These are phyloP conservation scores for Ypsolopha sequella DNA, from an alignment of 2,888 invertebrate genomes.

Conservation along the genomic window DNA sequence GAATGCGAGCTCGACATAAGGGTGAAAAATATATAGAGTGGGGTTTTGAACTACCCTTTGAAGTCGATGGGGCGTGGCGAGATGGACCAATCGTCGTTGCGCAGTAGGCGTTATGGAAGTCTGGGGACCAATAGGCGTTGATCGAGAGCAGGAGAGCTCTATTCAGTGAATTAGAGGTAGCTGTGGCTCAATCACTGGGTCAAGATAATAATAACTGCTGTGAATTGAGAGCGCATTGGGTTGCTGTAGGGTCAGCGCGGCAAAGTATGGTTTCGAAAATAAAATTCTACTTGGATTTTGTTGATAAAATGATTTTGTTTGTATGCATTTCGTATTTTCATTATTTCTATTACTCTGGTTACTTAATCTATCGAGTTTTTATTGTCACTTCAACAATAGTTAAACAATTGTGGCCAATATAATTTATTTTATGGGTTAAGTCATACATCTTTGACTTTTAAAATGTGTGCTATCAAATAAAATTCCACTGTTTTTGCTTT, in stretches of 20 bases:
- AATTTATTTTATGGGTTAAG: too few species aligned
- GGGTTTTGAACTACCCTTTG: conserved; percentile 59
- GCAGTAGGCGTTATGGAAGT: conserved; percentile 50
- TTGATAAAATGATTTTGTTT: background rate
- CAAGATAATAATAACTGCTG: conserved; percentile 68
- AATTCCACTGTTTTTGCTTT: too few species aligned
- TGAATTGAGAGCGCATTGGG: conserved; percentile 69
- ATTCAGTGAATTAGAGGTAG: conserved; percentile 5
- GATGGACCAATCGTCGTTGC: conserved; percentile 40
- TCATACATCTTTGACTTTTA: too few species aligned
- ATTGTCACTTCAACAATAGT: too few species aligned
- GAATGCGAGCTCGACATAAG: conserved; percentile 61
- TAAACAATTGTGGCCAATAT: too few species aligned
- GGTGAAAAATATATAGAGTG: conserved; percentile 68
- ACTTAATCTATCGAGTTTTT: too few species aligned
- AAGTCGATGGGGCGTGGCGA: conserved; percentile 50
- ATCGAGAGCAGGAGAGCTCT: conserved; percentile 40
- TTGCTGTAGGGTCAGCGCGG: conserved; percentile 61
- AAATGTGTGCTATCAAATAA: too few species aligned
- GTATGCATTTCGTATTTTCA: too few species aligned
- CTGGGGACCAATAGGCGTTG: conserved; percentile 43
- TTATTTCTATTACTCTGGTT: too few species aligned
- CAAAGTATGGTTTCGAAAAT: conserved; percentile 51
- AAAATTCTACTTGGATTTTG: background rate
- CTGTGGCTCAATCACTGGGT: conserved; percentile 60